Percentiles rank a stretch among this genome's conserved stretches.
These are phyloP conservation scores for Tachyglossus aculeatus DNA, from an alignment of 2,797 vertebrate species.

Conservation along the genomic window DNA sequence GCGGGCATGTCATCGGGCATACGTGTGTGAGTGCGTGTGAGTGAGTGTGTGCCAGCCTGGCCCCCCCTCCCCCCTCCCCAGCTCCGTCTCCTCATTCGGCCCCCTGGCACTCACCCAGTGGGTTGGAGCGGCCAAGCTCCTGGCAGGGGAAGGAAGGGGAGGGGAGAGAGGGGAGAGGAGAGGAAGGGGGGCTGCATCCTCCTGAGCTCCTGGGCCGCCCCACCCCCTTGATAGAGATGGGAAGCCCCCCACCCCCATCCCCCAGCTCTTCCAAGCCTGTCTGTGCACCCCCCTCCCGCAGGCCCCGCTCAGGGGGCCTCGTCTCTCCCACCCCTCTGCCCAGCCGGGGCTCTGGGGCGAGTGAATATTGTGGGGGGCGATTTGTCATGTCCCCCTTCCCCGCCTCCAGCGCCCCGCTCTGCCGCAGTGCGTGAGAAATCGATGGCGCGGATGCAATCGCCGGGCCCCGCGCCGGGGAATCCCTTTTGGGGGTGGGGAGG, in stretches of 20 bases:
- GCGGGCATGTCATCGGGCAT: too few relatives aligned
- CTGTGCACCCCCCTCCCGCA: neutral
- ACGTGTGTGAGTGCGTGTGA: too few relatives aligned
- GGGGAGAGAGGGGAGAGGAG: neutral
- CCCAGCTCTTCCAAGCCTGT: neutral
- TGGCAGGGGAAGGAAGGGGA: neutral
- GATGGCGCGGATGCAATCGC: constrained; percentile 68
- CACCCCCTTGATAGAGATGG: too few relatives aligned
- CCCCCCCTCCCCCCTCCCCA: too few relatives aligned
- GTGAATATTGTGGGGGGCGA: constrained; percentile 41
- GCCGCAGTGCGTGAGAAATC: constrained; percentile 73
- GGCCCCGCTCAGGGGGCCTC: neutral
- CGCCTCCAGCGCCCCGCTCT: constrained; percentile 43
- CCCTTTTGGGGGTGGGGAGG: too few relatives aligned
- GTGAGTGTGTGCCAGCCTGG: too few relatives aligned
- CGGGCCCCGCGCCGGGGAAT: too few relatives aligned
- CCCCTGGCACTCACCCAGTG: too few relatives aligned
- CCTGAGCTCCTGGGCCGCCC: too few relatives aligned
- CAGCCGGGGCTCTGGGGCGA: constrained; percentile 10
- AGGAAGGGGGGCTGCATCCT: neutral
- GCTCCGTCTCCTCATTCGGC: too few relatives aligned
- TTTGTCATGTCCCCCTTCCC: constrained; percentile 36
- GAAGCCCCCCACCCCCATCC: neutral
- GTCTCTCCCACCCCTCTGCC: constrained; percentile 14
- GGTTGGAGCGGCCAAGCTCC: constrained; percentile 10